phyloP scores from a whole-genome alignment of 1,140 invertebrate species.

The Helicoverpa zea region DNA sequence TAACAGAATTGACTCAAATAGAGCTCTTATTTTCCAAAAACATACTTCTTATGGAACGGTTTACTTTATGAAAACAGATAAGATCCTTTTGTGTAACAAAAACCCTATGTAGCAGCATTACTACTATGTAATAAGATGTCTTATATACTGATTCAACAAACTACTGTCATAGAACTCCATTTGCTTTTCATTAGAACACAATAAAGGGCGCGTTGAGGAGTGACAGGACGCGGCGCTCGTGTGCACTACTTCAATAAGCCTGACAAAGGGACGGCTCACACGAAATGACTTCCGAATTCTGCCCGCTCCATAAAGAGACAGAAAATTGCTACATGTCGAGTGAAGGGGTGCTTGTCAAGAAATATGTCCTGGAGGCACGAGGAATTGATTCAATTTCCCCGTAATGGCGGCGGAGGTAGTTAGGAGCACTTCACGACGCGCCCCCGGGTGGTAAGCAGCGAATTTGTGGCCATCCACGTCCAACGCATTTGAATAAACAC shows the following conservation, averaged over 20 bases:
- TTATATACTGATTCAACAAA: no score
- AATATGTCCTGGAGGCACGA: constrained; percentile 17
- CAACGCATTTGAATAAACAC: constrained; percentile 19
- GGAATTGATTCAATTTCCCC: constrained; percentile 32
- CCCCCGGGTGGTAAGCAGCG: constrained; percentile 10
- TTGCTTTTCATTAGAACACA: no score
- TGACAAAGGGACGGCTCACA: constrained; percentile 5
- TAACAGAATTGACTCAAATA: neutral
- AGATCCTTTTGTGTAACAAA: no score
- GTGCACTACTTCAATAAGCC: constrained; percentile 17
- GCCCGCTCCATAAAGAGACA: constrained; percentile 11
- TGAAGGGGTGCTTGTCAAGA: constrained; percentile 16
- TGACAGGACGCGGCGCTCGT: neutral
- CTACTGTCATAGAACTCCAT: no score
- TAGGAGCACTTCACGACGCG: constrained; percentile 21
- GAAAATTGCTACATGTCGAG: constrained; percentile 22
- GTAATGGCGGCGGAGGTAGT: constrained; percentile 40
- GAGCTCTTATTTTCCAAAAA: no score
- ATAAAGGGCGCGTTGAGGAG: neutral
- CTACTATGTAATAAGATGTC: no score
- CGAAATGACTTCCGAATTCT: constrained; percentile 34
- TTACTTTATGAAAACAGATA: no score
- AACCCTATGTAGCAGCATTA: no score
- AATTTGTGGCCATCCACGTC: constrained; percentile 15
- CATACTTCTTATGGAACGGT: no score